Base-by-base conservation (phyloP, 2,797 vertebrate species). In the Malacoraja senta region DNA sequence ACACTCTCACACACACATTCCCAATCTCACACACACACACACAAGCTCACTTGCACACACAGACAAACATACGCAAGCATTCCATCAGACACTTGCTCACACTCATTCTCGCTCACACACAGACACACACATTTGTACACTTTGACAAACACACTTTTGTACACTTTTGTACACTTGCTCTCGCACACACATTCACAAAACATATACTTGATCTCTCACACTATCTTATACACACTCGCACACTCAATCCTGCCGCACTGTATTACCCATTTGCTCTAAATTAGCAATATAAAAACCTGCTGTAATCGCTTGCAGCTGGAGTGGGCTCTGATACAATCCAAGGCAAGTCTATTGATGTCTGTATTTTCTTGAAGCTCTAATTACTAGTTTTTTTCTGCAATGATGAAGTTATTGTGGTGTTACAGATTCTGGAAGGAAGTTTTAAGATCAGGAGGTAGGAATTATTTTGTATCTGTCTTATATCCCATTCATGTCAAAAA, bases 221-320 rank as follows among this genome's bases (percentile, higher is more conserved):
- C 53, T 15, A 53, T 53, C 44, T 53, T 53, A 53, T 0, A 21
- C 61, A 32, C 61, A 32, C 32, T 15, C 29, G 15, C 83, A 32
- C 29, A 88, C 26, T 86, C 83, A 71, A 4, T 21, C 68, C 2
- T 71, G 19, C 58, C 61, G 35, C 19, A 65, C 84, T 32, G 58
- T 65, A 65, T 15, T 63, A 88, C 29, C 29, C 63, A 63, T 61
- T 63, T 65, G 61, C 29, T 32, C 8, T 35, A 65, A 19, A 21
- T 88, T 65, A 65, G 61, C 15, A 65, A 88, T 88, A n/a, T 88
- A 32, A 88, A 88, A 88, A 32, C n/a, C 61, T 88, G n/a, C 2
- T 6, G 58, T 65, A 88, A 88, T 88, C 17, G 84, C 32, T 88
- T 88, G 61, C 84, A 88, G 83, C 61, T 88, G 84, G 13, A 65